A percentile compares a stretch with the other conserved stretches of the same genome.
Conservation (phyloP, 2,797 vertebrate species). For the Catharus ustulatus region DNA sequence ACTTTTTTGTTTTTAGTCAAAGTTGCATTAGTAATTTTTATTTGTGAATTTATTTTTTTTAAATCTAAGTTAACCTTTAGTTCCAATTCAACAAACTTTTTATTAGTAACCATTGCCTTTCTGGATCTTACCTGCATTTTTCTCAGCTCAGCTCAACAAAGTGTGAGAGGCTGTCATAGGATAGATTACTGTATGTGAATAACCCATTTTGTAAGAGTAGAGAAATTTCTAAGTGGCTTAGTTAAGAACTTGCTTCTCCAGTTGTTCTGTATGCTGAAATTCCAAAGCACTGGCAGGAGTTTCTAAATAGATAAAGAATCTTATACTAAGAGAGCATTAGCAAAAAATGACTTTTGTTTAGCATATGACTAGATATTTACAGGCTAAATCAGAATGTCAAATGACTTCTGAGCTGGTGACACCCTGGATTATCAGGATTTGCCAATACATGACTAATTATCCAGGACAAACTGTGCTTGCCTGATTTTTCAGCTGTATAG, state of each 20-base stretch:
- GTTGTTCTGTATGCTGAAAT: not conserved
- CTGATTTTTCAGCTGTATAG: constrained; percentile 4
- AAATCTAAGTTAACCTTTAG: not conserved
- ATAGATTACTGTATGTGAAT: not conserved
- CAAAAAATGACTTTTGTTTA: not conserved
- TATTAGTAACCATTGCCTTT: not conserved
- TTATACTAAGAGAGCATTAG: not conserved
- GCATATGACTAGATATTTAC: not conserved
- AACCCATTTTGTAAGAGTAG: not conserved
- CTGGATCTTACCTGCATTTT: not conserved
- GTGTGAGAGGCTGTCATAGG: not conserved
- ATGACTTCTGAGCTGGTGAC: constrained; percentile 3
- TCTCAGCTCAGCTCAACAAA: not conserved
- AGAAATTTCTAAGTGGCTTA: not conserved
- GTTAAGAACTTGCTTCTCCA: not conserved
- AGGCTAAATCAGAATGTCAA: not conserved
- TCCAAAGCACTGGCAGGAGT: not conserved
- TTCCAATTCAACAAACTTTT: not conserved
- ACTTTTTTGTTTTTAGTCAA: not conserved
- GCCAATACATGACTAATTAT: constrained; percentile 37
- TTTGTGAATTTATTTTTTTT: not conserved
- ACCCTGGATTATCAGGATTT: not conserved
- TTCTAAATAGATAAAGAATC: not conserved
- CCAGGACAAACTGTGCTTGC: not conserved
- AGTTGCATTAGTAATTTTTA: not conserved